These are phyloP conservation scores for Macroglossus sobrinus DNA, from an alignment of 2,113 vertebrate species.

Conservation along the genomic window DNA sequence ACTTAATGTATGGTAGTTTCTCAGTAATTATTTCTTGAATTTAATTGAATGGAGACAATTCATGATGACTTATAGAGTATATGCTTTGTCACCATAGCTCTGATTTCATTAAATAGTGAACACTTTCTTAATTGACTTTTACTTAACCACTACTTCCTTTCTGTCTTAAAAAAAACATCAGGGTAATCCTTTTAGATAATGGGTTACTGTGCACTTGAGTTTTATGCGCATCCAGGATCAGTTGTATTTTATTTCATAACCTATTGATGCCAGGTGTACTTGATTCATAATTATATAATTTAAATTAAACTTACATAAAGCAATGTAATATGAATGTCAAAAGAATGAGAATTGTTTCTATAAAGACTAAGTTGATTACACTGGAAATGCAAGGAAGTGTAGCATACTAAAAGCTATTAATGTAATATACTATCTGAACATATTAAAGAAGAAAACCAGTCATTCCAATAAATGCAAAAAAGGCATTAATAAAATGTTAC, in stretches of 20 bases:
- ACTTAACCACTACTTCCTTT: background rate
- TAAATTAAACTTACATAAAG: background rate
- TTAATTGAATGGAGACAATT: background rate
- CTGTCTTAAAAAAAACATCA: background rate
- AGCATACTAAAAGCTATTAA: background rate
- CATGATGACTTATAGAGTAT: background rate
- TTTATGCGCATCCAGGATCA: background rate
- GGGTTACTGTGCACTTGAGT: background rate
- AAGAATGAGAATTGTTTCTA: conserved; percentile 25
- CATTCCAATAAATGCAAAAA: background rate
- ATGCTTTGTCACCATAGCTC: background rate
- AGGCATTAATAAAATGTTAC: background rate
- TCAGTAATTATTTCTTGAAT: background rate
- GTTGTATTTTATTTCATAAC: conserved; percentile 33
- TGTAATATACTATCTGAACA: background rate
- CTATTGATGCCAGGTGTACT: background rate
- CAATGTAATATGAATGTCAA: background rate
- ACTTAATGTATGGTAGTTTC: background rate
- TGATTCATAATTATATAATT: conserved; percentile 4
- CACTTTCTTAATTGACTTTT: background rate
- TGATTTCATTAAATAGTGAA: background rate
- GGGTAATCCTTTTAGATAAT: background rate
- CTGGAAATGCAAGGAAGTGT: background rate
- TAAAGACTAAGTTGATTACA: background rate
- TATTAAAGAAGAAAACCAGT: background rate